Base-by-base conservation (phyloP, 2,888 invertebrate species). In the Crossocerus cetratus region DNA sequence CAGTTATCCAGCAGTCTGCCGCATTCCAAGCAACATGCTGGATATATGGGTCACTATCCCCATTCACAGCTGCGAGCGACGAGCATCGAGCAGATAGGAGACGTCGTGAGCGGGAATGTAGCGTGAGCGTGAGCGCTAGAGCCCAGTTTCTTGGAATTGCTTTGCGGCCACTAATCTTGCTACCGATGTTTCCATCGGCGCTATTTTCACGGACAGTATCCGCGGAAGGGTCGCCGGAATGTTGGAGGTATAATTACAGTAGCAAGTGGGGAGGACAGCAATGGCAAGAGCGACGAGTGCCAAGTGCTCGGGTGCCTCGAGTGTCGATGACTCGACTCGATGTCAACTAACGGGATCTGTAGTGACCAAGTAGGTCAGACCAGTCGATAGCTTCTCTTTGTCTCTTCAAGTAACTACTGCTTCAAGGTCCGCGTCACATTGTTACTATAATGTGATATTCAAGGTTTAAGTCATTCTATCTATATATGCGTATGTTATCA, bases 331-430 rank as follows among this genome's bases (percentile, higher is more conserved):
- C n/a, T 49, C n/a, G 82, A 69, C 79, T 77, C 68, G 72, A 68
- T 76, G 85, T 73, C 83, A 70, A 74, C 76, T 85, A 86, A 86
- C 86, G 86, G 86, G 78, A 85, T 83, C 81, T 78, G 84, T 86
- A 85, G 86, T 86, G 86, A 86, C 84, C 84, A 85, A 85, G 78
- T 86, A 76, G 84, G 86, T 86, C 84, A 84, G 76, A 79, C 64
- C 74, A 74, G 69, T 76, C 77, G 75, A 78, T 82, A 70, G 66
- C 62, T 58, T 73, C 75, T 64, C 78, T 80, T 80, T 80, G 78
- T 78, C 78, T 63, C 60, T 44, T 58, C 66, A 65, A 49, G 62
- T 69, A 69, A 57, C 63, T 60, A 55, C 64, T 42, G 21, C 69
- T 63, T 66, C 72, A 69, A 72, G 69, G 70, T 71, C 70, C 54